phyloP scores from a whole-genome alignment of 2,113 vertebrate genomes.

The Clarias gariepinus region DNA sequence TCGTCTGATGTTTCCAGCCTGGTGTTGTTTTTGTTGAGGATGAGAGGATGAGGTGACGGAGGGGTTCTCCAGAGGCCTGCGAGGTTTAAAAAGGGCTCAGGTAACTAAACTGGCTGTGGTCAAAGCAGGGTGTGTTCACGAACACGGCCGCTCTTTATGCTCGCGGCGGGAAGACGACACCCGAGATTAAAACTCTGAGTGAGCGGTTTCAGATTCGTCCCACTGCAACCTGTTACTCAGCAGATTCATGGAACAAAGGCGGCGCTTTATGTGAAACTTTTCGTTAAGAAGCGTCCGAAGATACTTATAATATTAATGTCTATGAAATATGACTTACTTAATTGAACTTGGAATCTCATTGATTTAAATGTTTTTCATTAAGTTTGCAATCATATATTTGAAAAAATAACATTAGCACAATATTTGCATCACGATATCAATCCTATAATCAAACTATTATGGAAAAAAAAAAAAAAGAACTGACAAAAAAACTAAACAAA shows the following conservation, averaged over 20 bases:
- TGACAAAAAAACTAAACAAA: neutral
- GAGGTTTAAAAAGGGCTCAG: neutral
- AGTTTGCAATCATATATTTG: neutral
- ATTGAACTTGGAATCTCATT: no score
- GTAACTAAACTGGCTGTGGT: conserved; percentile 18
- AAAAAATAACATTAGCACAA: no score
- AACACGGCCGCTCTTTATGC: conserved; percentile 17
- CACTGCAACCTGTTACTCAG: neutral
- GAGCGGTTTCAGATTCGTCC: neutral
- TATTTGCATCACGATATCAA: neutral
- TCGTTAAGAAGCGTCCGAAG: no score
- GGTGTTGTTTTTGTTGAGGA: neutral
- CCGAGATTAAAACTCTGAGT: conserved; percentile 7
- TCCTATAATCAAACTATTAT: neutral
- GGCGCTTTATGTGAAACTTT: neutral
- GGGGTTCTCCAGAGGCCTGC: neutral
- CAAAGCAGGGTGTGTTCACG: neutral
- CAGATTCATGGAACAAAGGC: neutral
- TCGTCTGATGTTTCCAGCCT: neutral
- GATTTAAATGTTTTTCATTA: no score
- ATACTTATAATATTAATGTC: neutral
- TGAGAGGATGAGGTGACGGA: neutral
- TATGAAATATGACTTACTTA: neutral
- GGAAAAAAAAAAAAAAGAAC: neutral
- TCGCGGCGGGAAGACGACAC: conserved; percentile 26